Base-by-base conservation (phyloP, 2,888 invertebrate species). In the Cephus pulcher region DNA sequence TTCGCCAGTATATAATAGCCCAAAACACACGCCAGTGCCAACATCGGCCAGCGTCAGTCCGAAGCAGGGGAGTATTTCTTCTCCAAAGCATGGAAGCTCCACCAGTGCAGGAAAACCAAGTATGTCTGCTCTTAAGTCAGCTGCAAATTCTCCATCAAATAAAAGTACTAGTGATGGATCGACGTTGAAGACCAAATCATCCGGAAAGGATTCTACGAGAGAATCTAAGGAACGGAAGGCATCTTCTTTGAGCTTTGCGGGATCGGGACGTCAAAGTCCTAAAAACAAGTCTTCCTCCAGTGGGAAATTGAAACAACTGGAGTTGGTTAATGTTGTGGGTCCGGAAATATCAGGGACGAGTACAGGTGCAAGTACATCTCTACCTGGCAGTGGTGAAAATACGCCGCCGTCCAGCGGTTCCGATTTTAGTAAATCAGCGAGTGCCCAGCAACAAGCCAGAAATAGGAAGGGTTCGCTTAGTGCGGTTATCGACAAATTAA, bases 401-500 rank as follows among this genome's bases (percentile, higher is more conserved):
- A 90, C 93, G 15, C 92, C 93, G 1, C 93, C 93, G 0, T 93
- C 94, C 1, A 93, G 94, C 9, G 93, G 93, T 78, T 90, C 94
- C 4, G 95, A 95, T 89, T 88, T 94, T 0, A 94, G 94, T 74
- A 95, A 94, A 86, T 93, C 94, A 0, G 93, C 93, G 70, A 93
- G 93, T n/a, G 88, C 88, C 0, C 90, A 90, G 37, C 90, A 89
- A 70, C 94, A 94, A 86, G 94, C 94, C 75, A 93, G 95, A 12
- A 96, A 95, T 85, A 93, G 95, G 74, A 96, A 96, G 88, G 95
- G 95, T 76, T 95, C 95, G 0, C 92, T 97, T n/a, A 96, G 95
- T 82, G 96, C 97, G 32, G 96, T 98, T 23, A 97, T 98, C 85
- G 97, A 97, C 88, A 97, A 97, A 90, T 91, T 98, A 34, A 96